These are phyloP conservation scores for Nematostella vectensis DNA, from an alignment of 92 coral and sea anemone genomes.

Conservation along the genomic window DNA sequence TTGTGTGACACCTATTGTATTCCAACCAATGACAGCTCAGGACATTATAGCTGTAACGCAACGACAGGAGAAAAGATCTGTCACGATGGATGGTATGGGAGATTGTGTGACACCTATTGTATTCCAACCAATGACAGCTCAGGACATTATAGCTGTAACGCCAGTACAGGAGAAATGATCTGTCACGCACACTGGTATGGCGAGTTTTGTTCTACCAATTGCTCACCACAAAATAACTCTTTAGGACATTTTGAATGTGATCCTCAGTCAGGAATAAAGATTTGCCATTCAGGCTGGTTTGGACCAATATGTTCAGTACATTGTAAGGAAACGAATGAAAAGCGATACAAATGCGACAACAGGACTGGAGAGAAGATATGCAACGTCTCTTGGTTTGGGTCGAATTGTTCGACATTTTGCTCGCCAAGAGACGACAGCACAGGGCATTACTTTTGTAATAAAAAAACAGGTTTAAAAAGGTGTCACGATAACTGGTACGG, in stretches of 20 bases:
- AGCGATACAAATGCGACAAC: constrained; percentile 36
- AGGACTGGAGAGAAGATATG: constrained; percentile 38
- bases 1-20: constrained; percentile 41
- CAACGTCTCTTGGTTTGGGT: constrained; percentile 39
- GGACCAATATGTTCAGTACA: constrained; percentile 29
- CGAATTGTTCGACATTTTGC: constrained; percentile 27
- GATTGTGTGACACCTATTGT: constrained; percentile 40
- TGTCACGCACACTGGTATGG: constrained; percentile 67
- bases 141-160: constrained; percentile 44
- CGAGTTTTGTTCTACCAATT: constrained; percentile 28
- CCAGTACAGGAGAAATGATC: constrained; percentile 32
- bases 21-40: constrained; percentile 22
- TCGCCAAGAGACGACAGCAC: neutral
- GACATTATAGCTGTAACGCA: constrained; percentile 45
- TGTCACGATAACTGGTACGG: constrained; percentile 65
- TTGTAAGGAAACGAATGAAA: constrained; percentile 27
- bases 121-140: constrained; percentile 9
- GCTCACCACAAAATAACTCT: constrained; percentile 16
- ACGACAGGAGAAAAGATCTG: constrained; percentile 33
- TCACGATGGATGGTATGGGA: constrained; percentile 55
- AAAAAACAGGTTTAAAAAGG: constrained; percentile 30
- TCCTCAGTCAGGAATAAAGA: constrained; percentile 18
- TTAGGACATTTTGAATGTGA: constrained; percentile 48
- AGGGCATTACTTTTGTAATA: constrained; percentile 50
- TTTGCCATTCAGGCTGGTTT: constrained; percentile 41